Evolutionary conservation across 2,113 vertebrate genomes (phyloP).

Genomic region (Empidonax traillii): DNA sequence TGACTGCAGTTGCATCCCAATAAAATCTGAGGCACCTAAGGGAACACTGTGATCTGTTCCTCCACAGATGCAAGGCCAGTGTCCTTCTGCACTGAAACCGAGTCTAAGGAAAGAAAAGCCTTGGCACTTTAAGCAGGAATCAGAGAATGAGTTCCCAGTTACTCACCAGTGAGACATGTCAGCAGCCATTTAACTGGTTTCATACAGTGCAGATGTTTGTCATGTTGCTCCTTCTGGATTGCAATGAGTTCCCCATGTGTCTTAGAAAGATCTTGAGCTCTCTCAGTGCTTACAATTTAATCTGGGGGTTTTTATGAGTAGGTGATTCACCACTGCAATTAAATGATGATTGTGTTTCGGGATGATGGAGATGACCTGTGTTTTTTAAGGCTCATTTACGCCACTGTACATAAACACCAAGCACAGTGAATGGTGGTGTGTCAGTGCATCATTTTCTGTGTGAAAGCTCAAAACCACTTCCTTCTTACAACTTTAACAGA

Average conservation of each 20-base stretch:
- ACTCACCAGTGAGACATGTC: neutral
- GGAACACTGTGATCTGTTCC: neutral
- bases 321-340: neutral
- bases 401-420: neutral
- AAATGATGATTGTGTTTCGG: neutral
- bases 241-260: accelerated
- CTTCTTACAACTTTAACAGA: neutral
- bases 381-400: neutral
- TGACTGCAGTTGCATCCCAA: neutral
- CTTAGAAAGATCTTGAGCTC: neutral
- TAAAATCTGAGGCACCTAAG: neutral
- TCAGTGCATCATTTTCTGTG: neutral
- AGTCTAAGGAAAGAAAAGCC: neutral
- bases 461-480: neutral
- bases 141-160: neutral
- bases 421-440: neutral
- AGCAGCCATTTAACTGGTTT: neutral
- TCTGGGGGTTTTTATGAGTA: neutral
- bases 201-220: neutral
- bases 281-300: neutral
- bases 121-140: neutral
- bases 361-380: neutral
- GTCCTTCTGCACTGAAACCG: neutral
- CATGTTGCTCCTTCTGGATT: neutral
- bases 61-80: neutral